Percentiles rank a stretch among this genome's conserved stretches.
These are phyloP conservation scores for Trichonephila inaurata DNA, from an alignment of 1,140 invertebrate genomes.

Conservation along the genomic window DNA sequence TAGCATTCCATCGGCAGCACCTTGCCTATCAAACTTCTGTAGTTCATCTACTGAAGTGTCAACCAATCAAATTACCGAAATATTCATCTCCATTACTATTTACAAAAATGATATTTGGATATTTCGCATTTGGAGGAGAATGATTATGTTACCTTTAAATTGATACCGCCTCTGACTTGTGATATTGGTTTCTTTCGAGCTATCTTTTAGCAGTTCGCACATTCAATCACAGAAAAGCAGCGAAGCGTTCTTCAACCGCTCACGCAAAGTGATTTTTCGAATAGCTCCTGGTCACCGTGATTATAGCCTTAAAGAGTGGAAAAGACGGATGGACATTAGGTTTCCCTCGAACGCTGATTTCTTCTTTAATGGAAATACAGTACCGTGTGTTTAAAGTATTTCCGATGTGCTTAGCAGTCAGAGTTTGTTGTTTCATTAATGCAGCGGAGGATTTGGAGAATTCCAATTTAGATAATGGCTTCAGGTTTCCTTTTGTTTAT, in stretches of 20 bases:
- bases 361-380: background rate
- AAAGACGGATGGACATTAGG: background rate
- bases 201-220: no score
- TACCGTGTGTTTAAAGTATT: background rate
- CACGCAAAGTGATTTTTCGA: background rate
- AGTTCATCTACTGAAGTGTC: background rate
- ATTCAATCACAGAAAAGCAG: background rate
- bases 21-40: background rate
- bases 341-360: background rate
- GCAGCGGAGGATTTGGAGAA: background rate
- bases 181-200: no score
- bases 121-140: background rate
- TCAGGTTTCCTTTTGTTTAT: background rate
- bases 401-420: no score
- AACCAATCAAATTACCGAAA: background rate
- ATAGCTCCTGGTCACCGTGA: background rate
- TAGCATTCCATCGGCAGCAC: background rate
- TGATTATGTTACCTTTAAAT: no score
- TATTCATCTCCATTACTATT: background rate
- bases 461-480: background rate
- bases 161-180: no score
- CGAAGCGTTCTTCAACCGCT: background rate
- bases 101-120: slow-evolving; percentile 5
- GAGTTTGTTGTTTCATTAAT: background rate
- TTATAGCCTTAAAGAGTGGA: background rate